Evolutionary conservation across 2,888 invertebrate species (phyloP).

Genomic region (Acronicta psi): DNA sequence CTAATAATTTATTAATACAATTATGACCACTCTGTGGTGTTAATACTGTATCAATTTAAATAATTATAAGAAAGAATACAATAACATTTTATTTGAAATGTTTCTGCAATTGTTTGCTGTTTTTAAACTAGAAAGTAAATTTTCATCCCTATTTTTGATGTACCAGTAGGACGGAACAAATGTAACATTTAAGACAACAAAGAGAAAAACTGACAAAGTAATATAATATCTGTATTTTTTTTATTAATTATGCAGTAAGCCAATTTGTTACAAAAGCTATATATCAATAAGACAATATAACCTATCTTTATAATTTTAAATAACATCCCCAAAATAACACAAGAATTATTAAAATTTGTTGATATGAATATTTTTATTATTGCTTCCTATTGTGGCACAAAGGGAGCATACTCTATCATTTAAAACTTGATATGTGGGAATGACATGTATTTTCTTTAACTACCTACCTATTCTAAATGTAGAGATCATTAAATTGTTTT

Average conservation of each 20-base stretch:
- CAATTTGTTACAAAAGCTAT: slow-evolving; percentile 72
- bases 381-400: slow-evolving; percentile 74
- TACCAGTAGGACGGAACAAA: slow-evolving; percentile 67
- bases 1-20: slow-evolving; percentile 47
- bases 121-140: slow-evolving; percentile 26
- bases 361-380: slow-evolving; percentile 53
- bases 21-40: slow-evolving; percentile 26
- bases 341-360: slow-evolving; percentile 15
- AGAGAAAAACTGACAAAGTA: slow-evolving; percentile 34
- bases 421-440: slow-evolving; percentile 73
- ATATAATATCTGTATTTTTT: slow-evolving; percentile 24
- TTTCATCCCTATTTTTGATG: slow-evolving; percentile 58
- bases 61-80: slow-evolving; percentile 30
- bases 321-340: slow-evolving; percentile 10
- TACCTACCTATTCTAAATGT: slow-evolving; percentile 56
- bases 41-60: slow-evolving; percentile 23
- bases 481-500: slow-evolving; percentile 39
- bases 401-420: slow-evolving; percentile 64
- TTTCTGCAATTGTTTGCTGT: slow-evolving; percentile 15
- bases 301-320: slow-evolving; percentile 26
- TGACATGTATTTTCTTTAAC: slow-evolving; percentile 73
- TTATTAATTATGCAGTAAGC: slow-evolving; percentile 57
- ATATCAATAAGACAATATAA: slow-evolving; percentile 33
- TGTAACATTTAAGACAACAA: slow-evolving; percentile 20
- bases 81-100: too few relatives aligned